These are phyloP conservation scores for Venusia cambrica DNA, from an alignment of 2,888 invertebrate genomes.

Conservation along the genomic window DNA sequence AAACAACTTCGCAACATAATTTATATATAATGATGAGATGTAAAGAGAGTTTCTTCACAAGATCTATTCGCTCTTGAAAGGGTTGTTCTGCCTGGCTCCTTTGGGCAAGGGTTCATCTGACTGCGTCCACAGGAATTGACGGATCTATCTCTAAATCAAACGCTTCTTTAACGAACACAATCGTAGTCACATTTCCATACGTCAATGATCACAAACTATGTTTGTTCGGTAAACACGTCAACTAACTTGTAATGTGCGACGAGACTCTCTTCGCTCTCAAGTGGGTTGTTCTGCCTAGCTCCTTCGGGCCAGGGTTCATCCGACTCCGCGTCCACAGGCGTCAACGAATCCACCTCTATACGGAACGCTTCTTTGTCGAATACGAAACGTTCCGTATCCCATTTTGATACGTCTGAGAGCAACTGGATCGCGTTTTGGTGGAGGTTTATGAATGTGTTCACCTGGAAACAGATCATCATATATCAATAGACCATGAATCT, in stretches of 20 bases:
- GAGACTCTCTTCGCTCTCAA: conserved; percentile 72
- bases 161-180: too few species aligned
- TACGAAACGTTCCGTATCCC: conserved; percentile 76
- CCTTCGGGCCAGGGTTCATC: conserved; percentile 70
- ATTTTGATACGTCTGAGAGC: conserved; percentile 78
- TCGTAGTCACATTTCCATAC: too few species aligned
- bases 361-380: conserved; percentile 81
- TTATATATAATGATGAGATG: too few species aligned
- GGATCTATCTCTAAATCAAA: too few species aligned
- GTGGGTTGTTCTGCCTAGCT: conserved; percentile 66
- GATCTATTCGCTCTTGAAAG: too few species aligned
- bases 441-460: conserved; percentile 77
- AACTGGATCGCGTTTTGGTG: conserved; percentile 81
- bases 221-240: not conserved
- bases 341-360: conserved; percentile 67
- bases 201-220: too few species aligned
- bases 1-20: too few species aligned
- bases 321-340: conserved; percentile 72
- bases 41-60: too few species aligned
- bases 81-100: too few species aligned
- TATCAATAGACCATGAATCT: too few species aligned
- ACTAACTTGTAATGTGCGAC: conserved; percentile 72
- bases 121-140: too few species aligned
- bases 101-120: too few species aligned
- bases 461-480: conserved; percentile 57